These are phyloP conservation scores for Boloria selene DNA, from an alignment of 2,888 invertebrate genomes.

Conservation along the genomic window DNA sequence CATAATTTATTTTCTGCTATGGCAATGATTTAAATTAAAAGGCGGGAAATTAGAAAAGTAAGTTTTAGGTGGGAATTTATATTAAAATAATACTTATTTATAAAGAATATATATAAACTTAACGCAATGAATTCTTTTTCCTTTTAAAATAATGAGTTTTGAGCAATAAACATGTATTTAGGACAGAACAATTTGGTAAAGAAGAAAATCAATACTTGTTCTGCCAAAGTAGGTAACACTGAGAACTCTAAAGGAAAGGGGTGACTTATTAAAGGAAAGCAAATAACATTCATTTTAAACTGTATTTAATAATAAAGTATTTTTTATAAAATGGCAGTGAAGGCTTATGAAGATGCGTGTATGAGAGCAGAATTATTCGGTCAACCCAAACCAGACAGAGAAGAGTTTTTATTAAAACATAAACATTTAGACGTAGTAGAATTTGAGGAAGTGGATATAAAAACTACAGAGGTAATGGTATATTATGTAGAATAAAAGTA, in stretches of 20 bases:
- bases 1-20: slow-evolving; percentile 3
- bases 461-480: slow-evolving; percentile 64
- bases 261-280: slow-evolving; percentile 24
- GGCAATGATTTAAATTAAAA: slow-evolving; percentile 12
- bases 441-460: slow-evolving; percentile 78
- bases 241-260: slow-evolving; percentile 24
- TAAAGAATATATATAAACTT: not conserved
- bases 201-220: slow-evolving; percentile 43
- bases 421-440: slow-evolving; percentile 79
- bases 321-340: slow-evolving; percentile 78
- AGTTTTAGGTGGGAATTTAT: not conserved
- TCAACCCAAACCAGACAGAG: slow-evolving; percentile 85
- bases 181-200: not conserved
- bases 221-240: slow-evolving; percentile 37
- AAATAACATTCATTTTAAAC: slow-evolving; percentile 3
- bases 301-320: slow-evolving; percentile 1
- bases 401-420: slow-evolving; percentile 84
- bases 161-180: too few relatives aligned
- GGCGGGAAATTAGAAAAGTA: slow-evolving; percentile 1
- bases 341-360: slow-evolving; percentile 89
- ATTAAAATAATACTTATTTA: not conserved
- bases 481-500: too few relatives aligned
- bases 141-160: too few relatives aligned
- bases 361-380: slow-evolving; percentile 90
- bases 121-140: too few relatives aligned